Conservation (phyloP, 2,888 invertebrate species). For the Tyria jacobaeae region DNA sequence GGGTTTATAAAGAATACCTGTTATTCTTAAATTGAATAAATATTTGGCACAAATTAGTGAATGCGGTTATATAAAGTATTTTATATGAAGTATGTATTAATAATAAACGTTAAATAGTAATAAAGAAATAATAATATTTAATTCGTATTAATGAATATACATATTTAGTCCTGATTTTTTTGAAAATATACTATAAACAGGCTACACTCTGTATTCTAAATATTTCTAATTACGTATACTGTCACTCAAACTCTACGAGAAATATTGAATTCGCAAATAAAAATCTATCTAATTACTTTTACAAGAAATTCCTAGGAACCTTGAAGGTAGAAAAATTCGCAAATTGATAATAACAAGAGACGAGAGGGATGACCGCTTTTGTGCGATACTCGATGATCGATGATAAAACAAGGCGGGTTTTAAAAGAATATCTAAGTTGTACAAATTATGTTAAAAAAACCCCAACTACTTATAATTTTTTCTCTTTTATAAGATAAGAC, state of each 20-base stretch:
- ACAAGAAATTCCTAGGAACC: background rate
- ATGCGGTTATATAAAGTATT: background rate
- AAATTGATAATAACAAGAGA: background rate
- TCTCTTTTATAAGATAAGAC: too few relatives aligned
- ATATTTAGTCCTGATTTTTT: background rate
- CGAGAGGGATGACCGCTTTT: too few relatives aligned
- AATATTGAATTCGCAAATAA: slow-evolving; percentile 3
- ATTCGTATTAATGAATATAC: slow-evolving; percentile 3
- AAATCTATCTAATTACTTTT: background rate
- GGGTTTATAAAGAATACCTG: too few relatives aligned
- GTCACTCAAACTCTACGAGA: slow-evolving; percentile 6
- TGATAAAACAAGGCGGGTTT: too few relatives aligned
- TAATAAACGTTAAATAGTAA: background rate
- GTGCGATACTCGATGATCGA: too few relatives aligned
- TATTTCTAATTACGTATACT: slow-evolving; percentile 16
- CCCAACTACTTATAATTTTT: too few relatives aligned
- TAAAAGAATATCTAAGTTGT: too few relatives aligned
- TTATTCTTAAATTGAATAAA: too few relatives aligned
- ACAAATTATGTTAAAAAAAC: too few relatives aligned
- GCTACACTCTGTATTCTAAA: slow-evolving; percentile 1
- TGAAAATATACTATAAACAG: background rate
- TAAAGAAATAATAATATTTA: background rate
- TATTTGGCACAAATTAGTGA: background rate
- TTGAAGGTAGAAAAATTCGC: background rate
- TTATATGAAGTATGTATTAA: background rate